A percentile compares a stretch with the other conserved stretches of the same genome.
phyloP scores from a whole-genome alignment of 2,113 vertebrate species.

The Eidolon helvum region DNA sequence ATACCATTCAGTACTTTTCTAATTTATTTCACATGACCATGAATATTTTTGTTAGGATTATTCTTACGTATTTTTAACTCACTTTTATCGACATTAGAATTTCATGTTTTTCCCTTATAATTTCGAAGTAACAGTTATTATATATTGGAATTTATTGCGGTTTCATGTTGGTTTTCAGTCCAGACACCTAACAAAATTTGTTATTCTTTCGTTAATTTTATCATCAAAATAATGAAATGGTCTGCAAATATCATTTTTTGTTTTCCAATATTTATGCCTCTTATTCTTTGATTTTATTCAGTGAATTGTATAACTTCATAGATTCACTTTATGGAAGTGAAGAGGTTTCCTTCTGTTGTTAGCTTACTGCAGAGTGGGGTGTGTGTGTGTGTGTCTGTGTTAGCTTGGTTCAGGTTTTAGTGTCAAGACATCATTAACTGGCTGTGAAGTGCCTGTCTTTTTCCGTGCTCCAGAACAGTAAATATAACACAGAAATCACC shows the following conservation, averaged over 20 bases:
- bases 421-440: background rate
- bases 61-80: conserved; percentile 1
- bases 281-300: background rate
- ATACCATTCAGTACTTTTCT: background rate
- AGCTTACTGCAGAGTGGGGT: background rate
- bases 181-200: background rate
- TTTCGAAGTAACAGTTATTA: background rate
- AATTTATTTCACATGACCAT: background rate
- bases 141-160: background rate
- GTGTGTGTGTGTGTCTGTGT: background rate
- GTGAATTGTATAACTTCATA: background rate
- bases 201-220: background rate
- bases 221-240: background rate
- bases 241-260: background rate
- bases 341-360: background rate
- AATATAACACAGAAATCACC: background rate
- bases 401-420: background rate
- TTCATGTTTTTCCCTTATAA: background rate
- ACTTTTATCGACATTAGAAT: background rate
- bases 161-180: background rate
- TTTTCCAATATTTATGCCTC: background rate
- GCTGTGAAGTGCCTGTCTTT: background rate
- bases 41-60: background rate
- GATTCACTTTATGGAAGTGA: background rate
- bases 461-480: background rate